Evolutionary conservation across 2,113 vertebrate species (phyloP), one percentile per base, ranked within the genome.

Genomic region (Aleadryas rufinucha): DNA sequence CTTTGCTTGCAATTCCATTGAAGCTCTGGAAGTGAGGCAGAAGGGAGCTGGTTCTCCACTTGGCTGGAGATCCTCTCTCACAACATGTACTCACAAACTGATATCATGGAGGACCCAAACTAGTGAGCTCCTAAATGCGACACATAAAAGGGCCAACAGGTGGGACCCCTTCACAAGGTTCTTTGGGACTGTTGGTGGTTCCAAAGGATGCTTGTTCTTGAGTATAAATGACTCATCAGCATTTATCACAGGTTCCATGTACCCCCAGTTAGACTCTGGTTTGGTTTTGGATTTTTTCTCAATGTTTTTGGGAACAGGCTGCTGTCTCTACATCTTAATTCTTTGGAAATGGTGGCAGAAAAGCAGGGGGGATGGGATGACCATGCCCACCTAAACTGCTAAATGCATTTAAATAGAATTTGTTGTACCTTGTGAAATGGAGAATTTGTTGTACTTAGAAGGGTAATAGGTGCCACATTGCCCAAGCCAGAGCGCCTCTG

Each of bases 301-400:
- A 0, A 2, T 16, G 2, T 47, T 18, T 42, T 80, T 79, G 26
- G 59, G 26, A 66, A 10, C 7, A 61, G 26, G 8, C 16, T 44
- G 39, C 8, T 68, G 20, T 93, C 24, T 87, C 47, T 53, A 8
- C 24, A 39, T 33, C 23, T 44, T 35, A 50, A 33, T 45, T 33
- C 6, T 59, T 53, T 66, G n/a, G 37, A 90, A 86, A 45, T 11
- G 1, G 5, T 54, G 37, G 15, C 47, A 82, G 68, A 57, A 66
- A 59, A 57, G 3, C 11, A 6, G 2, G 4, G 9, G 7, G 1
- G 2, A 13, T 2, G 5, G 27, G 16, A 59, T 4, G 10, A 24
- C 4, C 4, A 21, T 30, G 37, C 4, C 5, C 49, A 75, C 11
- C 8, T 52, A 61, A 89, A 33, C 10, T 50, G 22, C 13, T 45